Evolutionary conservation across 2,888 invertebrate genomes (phyloP), one percentile per base, ranked within the genome.

Genomic region (Apamea epomidion): DNA sequence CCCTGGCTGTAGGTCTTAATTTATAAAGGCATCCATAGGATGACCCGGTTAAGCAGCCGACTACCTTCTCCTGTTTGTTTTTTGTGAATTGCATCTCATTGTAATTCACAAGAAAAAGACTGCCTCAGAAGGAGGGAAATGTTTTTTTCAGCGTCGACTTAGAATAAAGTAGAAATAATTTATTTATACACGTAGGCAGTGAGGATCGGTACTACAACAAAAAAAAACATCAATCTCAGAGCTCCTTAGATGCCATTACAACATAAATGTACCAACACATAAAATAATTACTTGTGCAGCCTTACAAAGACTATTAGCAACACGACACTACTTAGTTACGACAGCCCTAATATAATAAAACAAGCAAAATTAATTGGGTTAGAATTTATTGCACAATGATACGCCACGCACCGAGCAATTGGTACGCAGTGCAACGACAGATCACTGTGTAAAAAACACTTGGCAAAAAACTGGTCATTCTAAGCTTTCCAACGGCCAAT

Each of bases 401-500:
- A 77, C 37, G 80, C 81, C 82, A 78, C 45, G 58, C 45, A 77
- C 69, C 18, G 48, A 86, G 64, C 25, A 54, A 76, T 58, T 25
- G 58, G 58, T 73, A 85, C 51, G 77, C 75, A 76, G 48, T 37
- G 69, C 80, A 83, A 78, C 29, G 37, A n/a, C 14, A 75, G 54
- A 67, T 58, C 69, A 70, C 14, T 68, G 58, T 76, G 64, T 81
- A 88, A 81, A 84, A 82, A 85, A 87, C 82, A 76, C 76, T 79
- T 76, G 76, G 75, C 69, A 81, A 91, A 91, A 82, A 93, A 92
- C 92, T 84, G 77, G 92, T 92, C 85, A 85, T 84, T 84, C 29
- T 80, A 84, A 91, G 92, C 96, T 95, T 95, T 95, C 95, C 84
- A 84, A 88, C 93, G 95, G 95, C 94, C 95, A 95, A 93, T 95